These are phyloP conservation scores for Myanophis thanlyinensis DNA, from an alignment of 2,113 vertebrate genomes.

Conservation along the genomic window DNA sequence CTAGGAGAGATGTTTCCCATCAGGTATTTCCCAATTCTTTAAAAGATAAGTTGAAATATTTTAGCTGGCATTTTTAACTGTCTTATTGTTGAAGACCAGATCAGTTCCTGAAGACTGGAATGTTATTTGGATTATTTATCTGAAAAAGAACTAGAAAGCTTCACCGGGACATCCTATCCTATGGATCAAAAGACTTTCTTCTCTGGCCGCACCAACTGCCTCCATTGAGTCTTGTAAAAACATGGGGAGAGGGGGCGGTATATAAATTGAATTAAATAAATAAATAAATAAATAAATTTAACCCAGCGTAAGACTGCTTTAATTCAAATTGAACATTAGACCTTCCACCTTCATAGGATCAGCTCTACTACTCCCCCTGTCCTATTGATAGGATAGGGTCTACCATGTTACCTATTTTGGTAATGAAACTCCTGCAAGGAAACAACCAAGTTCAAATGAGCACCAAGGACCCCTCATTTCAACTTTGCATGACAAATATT, in stretches of 20 bases:
- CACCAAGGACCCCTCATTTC: not conserved
- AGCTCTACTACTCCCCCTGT: not conserved
- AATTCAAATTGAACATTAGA: not conserved
- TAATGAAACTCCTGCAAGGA: too few species aligned
- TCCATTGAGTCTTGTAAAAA: not conserved
- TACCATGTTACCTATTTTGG: not conserved
- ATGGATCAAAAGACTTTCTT: not conserved
- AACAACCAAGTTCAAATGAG: too few species aligned
- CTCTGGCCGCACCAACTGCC: not conserved
- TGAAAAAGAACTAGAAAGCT: not conserved
- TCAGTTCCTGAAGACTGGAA: not conserved
- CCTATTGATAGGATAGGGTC: not conserved
- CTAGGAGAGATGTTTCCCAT: not conserved
- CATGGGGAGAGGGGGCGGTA: too few species aligned
- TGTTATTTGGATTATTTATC: not conserved
- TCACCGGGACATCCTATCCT: not conserved
- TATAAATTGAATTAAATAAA: too few species aligned
- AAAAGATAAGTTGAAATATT: not conserved
- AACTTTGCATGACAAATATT: too few species aligned
- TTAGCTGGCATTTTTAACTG: not conserved
- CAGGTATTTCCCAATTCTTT: not conserved
- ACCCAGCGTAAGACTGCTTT: not conserved
- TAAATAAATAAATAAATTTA: too few species aligned
- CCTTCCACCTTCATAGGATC: not conserved
- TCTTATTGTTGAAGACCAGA: not conserved